phyloP scores from a whole-genome alignment of 2,113 vertebrate genomes.

The Coturnix japonica region DNA sequence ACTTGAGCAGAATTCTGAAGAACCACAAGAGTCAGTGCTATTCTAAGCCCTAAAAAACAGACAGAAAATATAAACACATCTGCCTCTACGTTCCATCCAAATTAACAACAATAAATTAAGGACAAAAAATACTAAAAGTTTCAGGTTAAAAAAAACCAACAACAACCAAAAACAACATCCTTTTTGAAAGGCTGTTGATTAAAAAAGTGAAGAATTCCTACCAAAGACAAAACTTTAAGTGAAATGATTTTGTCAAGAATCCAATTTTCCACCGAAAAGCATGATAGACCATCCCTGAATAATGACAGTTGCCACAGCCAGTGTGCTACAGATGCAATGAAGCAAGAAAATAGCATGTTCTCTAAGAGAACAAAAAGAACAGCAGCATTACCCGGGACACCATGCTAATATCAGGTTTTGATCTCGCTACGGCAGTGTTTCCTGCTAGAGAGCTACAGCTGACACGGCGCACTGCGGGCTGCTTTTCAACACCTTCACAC shows the following conservation, averaged over 20 bases:
- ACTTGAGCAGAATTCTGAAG: not conserved
- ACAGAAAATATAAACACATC: conserved; percentile 60
- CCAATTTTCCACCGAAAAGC: conserved; percentile 48
- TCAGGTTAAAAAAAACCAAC: not conserved
- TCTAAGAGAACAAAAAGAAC: not conserved
- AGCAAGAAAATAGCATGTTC: conserved; percentile 14
- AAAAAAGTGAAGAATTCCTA: conserved; percentile 18
- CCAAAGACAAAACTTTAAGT: conserved; percentile 23
- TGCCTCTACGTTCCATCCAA: conserved; percentile 25
- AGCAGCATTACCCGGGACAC: not conserved
- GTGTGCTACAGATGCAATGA: not conserved
- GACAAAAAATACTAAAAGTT: conserved; percentile 9
- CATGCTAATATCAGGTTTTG: conserved; percentile 22
- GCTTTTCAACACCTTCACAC: conserved; percentile 72
- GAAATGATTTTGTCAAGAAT: conserved; percentile 31
- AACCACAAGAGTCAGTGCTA: conserved; percentile 23
- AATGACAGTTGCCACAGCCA: conserved; percentile 7
- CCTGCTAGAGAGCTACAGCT: conserved; percentile 33
- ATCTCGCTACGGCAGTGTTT: conserved; percentile 29
- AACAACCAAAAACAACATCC: no score
- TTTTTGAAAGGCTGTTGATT: conserved; percentile 13
- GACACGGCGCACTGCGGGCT: conserved; percentile 49
- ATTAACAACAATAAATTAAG: conserved; percentile 16
- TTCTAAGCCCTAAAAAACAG: conserved; percentile 33
- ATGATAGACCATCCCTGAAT: conserved; percentile 2